These are phyloP conservation scores for Botrylloides violaceus DNA, from an alignment of 23 tunicate genomes.

Conservation along the genomic window DNA sequence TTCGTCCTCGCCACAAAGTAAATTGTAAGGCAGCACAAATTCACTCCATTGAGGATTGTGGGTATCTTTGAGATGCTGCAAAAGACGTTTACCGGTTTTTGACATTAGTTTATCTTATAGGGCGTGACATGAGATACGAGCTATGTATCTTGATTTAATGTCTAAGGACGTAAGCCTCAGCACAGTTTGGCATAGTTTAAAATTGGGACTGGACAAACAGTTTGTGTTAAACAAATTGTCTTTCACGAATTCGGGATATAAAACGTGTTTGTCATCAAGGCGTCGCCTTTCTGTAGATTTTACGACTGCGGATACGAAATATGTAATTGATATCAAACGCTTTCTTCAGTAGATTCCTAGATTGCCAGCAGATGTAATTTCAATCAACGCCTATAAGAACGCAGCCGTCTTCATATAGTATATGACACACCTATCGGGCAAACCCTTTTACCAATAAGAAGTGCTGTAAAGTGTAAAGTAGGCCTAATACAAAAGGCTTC, in stretches of 20 bases:
- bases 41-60: conserved; percentile 5
- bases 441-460: too few relatives aligned
- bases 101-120: not conserved
- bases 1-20: conserved; percentile 6
- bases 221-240: not conserved
- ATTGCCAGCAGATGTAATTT: too few relatives aligned
- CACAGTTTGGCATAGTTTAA: not conserved
- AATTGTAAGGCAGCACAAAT: not conserved
- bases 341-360: too few relatives aligned
- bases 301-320: too few relatives aligned
- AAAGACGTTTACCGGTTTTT: not conserved
- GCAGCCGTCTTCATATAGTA: too few relatives aligned
- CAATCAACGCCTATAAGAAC: too few relatives aligned
- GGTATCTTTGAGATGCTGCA: conserved; percentile 18
- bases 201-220: not conserved
- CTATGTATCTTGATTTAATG: not conserved
- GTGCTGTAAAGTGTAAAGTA: too few relatives aligned
- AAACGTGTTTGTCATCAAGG: not conserved
- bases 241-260: not conserved
- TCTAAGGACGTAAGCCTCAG: too few relatives aligned
- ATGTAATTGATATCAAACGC: too few relatives aligned
- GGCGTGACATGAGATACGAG: not conserved
- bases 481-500: too few relatives aligned
- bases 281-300: not conserved
- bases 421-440: too few relatives aligned